A percentile compares a stretch with the other conserved stretches of the same genome.
Conservation (phyloP, 2,113 vertebrate species). For the Probosciger aterrimus region DNA sequence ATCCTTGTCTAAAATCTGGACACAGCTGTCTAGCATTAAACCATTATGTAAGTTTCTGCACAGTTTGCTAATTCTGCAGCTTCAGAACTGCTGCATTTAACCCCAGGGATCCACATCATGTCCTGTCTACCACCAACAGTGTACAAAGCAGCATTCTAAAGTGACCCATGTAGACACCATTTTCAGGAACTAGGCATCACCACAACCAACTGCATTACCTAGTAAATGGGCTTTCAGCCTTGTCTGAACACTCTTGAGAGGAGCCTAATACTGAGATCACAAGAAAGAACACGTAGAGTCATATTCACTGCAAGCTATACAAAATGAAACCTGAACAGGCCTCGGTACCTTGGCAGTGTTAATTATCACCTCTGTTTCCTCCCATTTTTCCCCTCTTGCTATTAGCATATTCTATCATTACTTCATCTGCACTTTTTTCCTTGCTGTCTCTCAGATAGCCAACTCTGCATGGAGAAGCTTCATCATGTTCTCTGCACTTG, state of each 20-base stretch:
- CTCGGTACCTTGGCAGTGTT: neutral
- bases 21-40: rapidly evolving
- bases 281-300: rapidly evolving
- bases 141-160: neutral
- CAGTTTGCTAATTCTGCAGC: no score
- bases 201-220: rapidly evolving
- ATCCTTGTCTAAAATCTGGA: neutral
- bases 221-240: neutral
- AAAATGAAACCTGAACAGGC: rapidly evolving
- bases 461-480: neutral
- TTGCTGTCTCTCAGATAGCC: neutral
- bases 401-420: neutral
- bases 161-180: rapidly evolving
- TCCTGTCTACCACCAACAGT: rapidly evolving
- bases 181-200: neutral
- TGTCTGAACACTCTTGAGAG: neutral
- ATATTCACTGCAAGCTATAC: neutral
- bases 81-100: neutral
- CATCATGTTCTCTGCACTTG: neutral
- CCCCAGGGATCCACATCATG: no score
- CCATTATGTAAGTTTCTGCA: rapidly evolving
- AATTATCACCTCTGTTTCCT: neutral
- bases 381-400: rapidly evolving
- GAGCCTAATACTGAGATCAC: neutral
- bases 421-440: neutral